Evolutionary conservation across 2,797 vertebrate species (phyloP).

Genomic region (Coracias cyanogaster): DNA sequence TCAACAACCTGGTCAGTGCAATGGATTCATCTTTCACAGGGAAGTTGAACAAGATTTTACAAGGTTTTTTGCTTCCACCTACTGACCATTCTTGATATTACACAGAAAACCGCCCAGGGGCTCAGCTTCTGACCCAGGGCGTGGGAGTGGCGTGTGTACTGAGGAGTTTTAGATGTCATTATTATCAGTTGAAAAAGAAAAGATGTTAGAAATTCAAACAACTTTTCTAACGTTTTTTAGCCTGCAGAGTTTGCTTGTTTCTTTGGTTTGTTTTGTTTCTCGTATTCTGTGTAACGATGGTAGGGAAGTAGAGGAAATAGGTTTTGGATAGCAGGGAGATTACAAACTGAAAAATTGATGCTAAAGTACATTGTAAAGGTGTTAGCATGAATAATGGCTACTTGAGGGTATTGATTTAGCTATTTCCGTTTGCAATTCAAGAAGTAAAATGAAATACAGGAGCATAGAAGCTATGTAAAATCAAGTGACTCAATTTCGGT

Average conservation of each 20-base stretch:
- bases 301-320: not conserved
- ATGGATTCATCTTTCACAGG: accelerated
- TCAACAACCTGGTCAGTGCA: not conserved
- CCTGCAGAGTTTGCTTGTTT: not conserved
- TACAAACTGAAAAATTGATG: not conserved
- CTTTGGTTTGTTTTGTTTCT: not conserved
- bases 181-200: accelerated
- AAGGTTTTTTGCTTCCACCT: constrained; percentile 79
- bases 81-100: constrained; percentile 39
- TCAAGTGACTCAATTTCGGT: not conserved
- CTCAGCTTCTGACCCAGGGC: not conserved
- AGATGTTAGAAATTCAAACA: accelerated
- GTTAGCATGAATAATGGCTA: not conserved
- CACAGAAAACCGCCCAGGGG: not conserved
- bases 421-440: not conserved
- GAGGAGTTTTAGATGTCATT: not conserved
- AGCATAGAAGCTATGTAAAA: not conserved
- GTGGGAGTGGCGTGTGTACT: accelerated
- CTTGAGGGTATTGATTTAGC: not conserved
- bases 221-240: not conserved
- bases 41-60: not conserved
- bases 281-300: accelerated
- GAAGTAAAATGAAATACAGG: not conserved
- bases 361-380: not conserved
- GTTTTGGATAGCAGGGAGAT: not conserved